Conservation (phyloP, 2,888 invertebrate genomes). For the Bugula neritina region DNA sequence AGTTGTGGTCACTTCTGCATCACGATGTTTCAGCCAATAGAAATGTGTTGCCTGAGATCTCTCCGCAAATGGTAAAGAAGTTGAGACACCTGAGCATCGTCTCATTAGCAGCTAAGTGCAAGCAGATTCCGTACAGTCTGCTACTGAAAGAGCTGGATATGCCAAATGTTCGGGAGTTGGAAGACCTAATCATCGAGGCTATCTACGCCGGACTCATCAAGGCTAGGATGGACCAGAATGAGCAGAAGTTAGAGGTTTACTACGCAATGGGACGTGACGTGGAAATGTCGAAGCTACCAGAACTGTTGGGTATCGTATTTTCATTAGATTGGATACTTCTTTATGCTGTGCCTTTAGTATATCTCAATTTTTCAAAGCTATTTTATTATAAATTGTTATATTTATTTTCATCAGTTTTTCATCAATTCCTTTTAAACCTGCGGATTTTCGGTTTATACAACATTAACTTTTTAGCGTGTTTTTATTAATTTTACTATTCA, state of each 20-base stretch:
- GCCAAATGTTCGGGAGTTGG: conserved; percentile 83
- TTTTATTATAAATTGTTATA: too few relatives aligned
- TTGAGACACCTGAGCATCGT: conserved; percentile 89
- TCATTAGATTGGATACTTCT: too few relatives aligned
- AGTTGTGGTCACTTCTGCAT: neutral
- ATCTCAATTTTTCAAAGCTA: too few relatives aligned
- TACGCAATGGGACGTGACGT: conserved; percentile 83
- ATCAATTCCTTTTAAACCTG: too few relatives aligned
- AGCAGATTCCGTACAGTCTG: conserved; percentile 73
- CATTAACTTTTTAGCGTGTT: too few relatives aligned
- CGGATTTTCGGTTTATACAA: too few relatives aligned
- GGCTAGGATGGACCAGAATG: conserved; percentile 91
- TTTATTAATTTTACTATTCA: too few relatives aligned
- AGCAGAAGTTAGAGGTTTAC: conserved; percentile 85
- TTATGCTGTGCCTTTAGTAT: too few relatives aligned
- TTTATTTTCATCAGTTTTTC: too few relatives aligned
- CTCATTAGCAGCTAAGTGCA: conserved; percentile 81
- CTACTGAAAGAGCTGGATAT: conserved; percentile 81
- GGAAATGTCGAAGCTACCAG: conserved; percentile 17
- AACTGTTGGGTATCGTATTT: conserved; percentile 26
- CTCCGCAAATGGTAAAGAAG: conserved; percentile 76
- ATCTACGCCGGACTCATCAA: conserved; percentile 92
- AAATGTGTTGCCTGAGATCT: conserved; percentile 70
- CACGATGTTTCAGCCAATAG: conserved; percentile 58
- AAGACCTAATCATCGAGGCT: conserved; percentile 96